These are phyloP conservation scores for Drosophila prostipennis DNA, from an alignment of 2,888 invertebrate species.

Conservation along the genomic window DNA sequence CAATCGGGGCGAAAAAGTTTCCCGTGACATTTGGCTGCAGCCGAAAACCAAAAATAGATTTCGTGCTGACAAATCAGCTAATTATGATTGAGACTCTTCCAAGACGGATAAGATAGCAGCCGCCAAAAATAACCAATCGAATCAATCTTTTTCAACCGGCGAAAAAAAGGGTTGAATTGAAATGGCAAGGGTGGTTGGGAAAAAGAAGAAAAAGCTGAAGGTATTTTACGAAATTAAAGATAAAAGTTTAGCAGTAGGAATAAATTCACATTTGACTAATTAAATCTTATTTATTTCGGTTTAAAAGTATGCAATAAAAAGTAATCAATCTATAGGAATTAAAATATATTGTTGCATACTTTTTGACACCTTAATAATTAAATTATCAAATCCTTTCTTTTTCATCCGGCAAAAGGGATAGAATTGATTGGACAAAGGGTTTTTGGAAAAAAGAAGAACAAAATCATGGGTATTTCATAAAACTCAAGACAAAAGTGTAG, in stretches of 20 bases:
- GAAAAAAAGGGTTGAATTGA: not conserved
- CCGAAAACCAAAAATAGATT: conserved; percentile 20
- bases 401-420: too few relatives aligned
- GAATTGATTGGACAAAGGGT: too few relatives aligned
- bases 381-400: too few relatives aligned
- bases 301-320: too few relatives aligned
- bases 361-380: too few relatives aligned
- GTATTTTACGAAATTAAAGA: not conserved
- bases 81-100: conserved; percentile 32
- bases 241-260: not conserved
- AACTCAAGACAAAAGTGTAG: too few relatives aligned
- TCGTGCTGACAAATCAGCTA: conserved; percentile 22
- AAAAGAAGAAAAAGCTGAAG: not conserved
- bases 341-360: too few relatives aligned
- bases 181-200: not conserved
- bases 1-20: conserved; percentile 15
- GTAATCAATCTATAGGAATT: too few relatives aligned
- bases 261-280: too few relatives aligned
- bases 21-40: conserved; percentile 31
- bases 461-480: too few relatives aligned
- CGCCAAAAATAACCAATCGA: conserved; percentile 21
- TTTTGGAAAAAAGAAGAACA: too few relatives aligned
- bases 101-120: conserved; percentile 21
- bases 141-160: conserved; percentile 20
- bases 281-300: too few relatives aligned